A percentile compares a stretch with the other conserved stretches of the same genome.
Evolutionary conservation across 2,797 vertebrate genomes (phyloP).

Genomic region (Diglossa cyanea): DNA sequence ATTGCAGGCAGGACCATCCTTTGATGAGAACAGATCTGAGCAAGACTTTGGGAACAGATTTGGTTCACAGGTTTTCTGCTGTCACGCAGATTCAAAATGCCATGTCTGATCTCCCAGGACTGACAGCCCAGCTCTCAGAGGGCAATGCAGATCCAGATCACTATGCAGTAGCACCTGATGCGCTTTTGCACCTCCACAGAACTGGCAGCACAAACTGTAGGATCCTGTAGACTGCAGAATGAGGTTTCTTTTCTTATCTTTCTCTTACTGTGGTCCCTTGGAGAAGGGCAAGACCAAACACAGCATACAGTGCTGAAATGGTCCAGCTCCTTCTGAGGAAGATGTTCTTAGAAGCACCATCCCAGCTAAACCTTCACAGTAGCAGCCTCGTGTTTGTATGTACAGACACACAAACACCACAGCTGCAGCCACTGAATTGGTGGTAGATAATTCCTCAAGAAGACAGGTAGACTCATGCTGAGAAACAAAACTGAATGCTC

Average conservation of each 20-base stretch:
- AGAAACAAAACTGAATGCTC: neutral
- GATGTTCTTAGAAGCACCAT: neutral
- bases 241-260: neutral
- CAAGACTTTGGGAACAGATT: neutral
- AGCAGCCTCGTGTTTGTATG: fast-evolving
- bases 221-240: neutral
- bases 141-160: neutral
- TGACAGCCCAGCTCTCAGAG: neutral
- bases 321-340: neutral
- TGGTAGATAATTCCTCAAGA: neutral
- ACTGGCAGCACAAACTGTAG: neutral
- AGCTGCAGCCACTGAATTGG: neutral
- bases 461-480: neutral
- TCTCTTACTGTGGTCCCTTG: neutral
- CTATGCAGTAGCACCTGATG: neutral
- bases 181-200: neutral
- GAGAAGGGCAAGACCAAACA: neutral
- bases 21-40: neutral
- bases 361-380: neutral
- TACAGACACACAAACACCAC: neutral
- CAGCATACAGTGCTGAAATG: neutral
- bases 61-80: neutral
- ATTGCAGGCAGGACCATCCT: neutral
- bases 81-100: neutral
- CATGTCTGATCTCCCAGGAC: neutral